Evolutionary conservation across 2,888 invertebrate species (phyloP).

Genomic region (Linyphia triangularis): DNA sequence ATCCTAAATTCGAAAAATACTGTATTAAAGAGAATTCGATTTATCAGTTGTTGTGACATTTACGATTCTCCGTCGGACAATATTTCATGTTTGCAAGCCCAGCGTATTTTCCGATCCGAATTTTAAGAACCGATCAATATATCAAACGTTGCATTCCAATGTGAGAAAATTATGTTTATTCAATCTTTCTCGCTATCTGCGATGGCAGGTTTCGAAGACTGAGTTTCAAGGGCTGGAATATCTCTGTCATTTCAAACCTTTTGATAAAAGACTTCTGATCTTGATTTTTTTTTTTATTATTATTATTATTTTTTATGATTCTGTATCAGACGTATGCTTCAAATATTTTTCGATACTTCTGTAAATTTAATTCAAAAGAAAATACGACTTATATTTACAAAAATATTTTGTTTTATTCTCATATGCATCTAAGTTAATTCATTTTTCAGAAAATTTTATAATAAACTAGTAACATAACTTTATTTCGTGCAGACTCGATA

Average conservation of each 20-base stretch:
- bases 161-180: constrained; percentile 3
- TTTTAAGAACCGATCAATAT: neutral
- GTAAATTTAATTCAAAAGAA: too few relatives aligned
- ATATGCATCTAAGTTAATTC: too few relatives aligned
- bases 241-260: neutral
- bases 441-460: too few relatives aligned
- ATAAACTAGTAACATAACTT: too few relatives aligned
- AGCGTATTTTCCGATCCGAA: constrained; percentile 3
- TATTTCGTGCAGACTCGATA: too few relatives aligned
- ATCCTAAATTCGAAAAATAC: neutral
- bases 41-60: neutral
- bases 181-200: neutral
- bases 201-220: neutral
- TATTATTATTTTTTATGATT: too few relatives aligned
- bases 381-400: too few relatives aligned
- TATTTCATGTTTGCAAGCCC: neutral
- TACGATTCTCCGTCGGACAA: neutral
- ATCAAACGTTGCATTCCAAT: constrained; percentile 3
- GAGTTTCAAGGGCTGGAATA: neutral
- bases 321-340: too few relatives aligned
- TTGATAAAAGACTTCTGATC: too few relatives aligned
- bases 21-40: neutral
- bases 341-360: too few relatives aligned
- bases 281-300: too few relatives aligned
- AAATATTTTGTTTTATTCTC: too few relatives aligned